Base-by-base conservation (phyloP, 2,797 vertebrate species). In the Poecilia gillii region DNA sequence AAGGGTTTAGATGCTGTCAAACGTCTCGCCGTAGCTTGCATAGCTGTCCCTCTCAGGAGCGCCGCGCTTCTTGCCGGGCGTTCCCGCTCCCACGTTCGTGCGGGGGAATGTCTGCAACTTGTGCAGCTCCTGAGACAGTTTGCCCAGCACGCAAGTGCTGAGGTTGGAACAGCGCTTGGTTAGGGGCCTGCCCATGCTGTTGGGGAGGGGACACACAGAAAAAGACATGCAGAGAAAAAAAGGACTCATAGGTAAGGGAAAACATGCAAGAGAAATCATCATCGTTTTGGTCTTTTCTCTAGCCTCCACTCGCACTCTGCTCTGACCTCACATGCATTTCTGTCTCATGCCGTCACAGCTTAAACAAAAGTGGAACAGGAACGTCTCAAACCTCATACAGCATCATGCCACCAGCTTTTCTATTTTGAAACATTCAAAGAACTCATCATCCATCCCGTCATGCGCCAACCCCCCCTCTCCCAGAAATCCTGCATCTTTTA, bases 91-190 rank as follows among this genome's bases (percentile, higher is more conserved):
- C 85, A 98, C 97, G 92, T 97, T 96, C 82, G 97, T 97, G 93
- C 96, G 97, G 91, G 97, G 97, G 93, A 97, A 97, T 41, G 94
- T 96, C 93, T 97, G 96, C 94, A 98, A 94, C 94, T 97, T 98
- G 96, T 97, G 97, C 93, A 97, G 93, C 83, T 98, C 96, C 95
- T 98, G 97, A 85, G 96, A 97, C 89, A 97, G 95, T 94, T 97
- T 97, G 78, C 96, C 96, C 95, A 97, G 90, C 90, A 97, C 95
- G 84, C 97, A 97, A 95, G 97, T 97, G 95, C 97, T 98, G 95
- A 98, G 97, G 94, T 96, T 97, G 96, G 97, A 96, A 95, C 97
- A 98, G 91, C 96, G 96, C 94, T 99, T 98, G 95, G 96, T 94
- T 95, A 97, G 94, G 87, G 95, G 90, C 93, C 96, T 96, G 94